Base-by-base conservation (phyloP, 1,140 invertebrate genomes). In the Drosophila trapezifrons region DNA sequence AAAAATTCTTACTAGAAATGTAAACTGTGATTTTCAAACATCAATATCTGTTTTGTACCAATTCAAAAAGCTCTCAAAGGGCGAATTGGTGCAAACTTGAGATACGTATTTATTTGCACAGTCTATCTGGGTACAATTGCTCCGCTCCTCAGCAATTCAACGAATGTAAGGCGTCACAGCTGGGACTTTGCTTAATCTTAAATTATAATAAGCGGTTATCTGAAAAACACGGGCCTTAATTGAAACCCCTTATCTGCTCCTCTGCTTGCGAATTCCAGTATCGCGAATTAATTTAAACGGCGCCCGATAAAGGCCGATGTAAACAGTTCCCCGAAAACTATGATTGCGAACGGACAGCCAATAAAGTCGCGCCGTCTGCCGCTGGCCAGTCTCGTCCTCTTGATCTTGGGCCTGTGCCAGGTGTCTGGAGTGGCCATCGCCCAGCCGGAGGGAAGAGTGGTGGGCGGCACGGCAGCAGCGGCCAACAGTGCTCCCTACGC, bases 401-500 rank as follows among this genome's bases (percentile, higher is more conserved):
- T 51, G 56, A 8, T 47, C 20, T 43, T 80, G 40, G 49, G 67
- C 37, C 29, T 51, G n/a, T 69, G 73, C 10, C 37, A 64, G 37
- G 69, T 59, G n/a, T 76, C 64, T 3, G 76, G 66, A 13, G 79
- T 80, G 6, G 42, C 78, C 13, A 27, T 71, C 15, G 17, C 25
- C 17, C 40, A 37, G 15, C 77, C 84, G 13, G 54, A 89, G 60
- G 74, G 92, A 54, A 69, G 92, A 51, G 72, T 92, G 4, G 90
- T 92, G 10, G 91, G 92, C 13, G 92, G 92, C 7, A 51, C 45
- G 5, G 35, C 76, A 8, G 92, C 92, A 3, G 46, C 80, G 0
- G 54, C 52, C 0, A 80, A 92, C 25, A 72, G 72, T 27, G 92
- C 92, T 27, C 91, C 91, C 18, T 92, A 84, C 38, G 91, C 91